These are phyloP conservation scores for Trichosurus vulpecula DNA, from an alignment of 2,797 vertebrate species.

Conservation along the genomic window DNA sequence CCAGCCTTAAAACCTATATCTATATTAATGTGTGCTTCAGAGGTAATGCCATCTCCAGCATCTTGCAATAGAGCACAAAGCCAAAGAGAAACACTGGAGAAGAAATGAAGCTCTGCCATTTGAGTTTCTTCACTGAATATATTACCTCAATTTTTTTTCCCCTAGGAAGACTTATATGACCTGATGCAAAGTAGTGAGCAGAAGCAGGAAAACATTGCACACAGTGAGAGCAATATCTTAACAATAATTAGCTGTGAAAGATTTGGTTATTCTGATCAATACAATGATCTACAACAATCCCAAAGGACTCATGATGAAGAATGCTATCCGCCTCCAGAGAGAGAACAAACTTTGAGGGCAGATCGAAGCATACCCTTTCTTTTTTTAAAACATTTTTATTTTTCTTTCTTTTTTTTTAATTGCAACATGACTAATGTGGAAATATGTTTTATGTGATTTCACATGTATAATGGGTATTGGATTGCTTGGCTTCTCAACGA, in stretches of 20 bases:
- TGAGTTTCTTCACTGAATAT: background rate
- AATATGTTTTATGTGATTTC: background rate
- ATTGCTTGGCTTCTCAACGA: background rate
- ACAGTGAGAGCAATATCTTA: background rate
- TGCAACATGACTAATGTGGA: background rate
- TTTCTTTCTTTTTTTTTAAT: no score
- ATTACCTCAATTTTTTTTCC: background rate
- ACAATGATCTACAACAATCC: background rate
- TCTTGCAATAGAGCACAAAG: background rate
- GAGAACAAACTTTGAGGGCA: background rate
- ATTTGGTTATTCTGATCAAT: background rate
- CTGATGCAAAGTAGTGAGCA: background rate
- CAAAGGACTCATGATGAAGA: background rate
- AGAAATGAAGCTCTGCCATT: background rate
- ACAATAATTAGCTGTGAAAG: background rate
- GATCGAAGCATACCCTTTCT: background rate
- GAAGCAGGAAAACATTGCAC: background rate
- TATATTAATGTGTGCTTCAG: no score
- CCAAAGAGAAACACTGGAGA: background rate
- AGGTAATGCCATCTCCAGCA: background rate
- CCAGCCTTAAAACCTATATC: background rate
- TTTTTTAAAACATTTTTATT: background rate
- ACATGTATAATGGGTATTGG: background rate
- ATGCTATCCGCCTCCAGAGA: background rate
- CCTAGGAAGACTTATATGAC: background rate